Evolutionary conservation across 1,140 invertebrate species (phyloP), one percentile per base, ranked within the genome.

Genomic region (Meloidogyne hapla): DNA sequence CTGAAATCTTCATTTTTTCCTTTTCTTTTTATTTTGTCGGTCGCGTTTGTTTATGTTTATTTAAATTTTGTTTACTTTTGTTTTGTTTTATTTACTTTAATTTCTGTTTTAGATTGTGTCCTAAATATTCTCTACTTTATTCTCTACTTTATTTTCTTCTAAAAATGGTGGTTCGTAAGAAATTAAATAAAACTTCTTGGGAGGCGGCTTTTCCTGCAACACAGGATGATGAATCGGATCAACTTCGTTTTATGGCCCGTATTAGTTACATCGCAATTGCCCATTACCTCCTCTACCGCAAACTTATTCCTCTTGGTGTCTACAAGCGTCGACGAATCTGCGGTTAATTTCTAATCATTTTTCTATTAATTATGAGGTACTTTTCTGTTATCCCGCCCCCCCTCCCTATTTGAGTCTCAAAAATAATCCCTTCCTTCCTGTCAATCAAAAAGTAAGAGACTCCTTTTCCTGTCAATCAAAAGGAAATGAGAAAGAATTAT

Each of bases 231-330:
- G 56, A 78, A 45, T 12, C 6, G 18, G 61, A 78, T 63, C 67
- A 26, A 8, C 42, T 80, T 9, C 63, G 70, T 28, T 78, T 78
- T 62, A 42, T 78, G 23, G 80, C 77, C 3, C 77, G 77, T 13
- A 78, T 78, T 69, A 18, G 8, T 64, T 78, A 78, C 38, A 80
- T 78, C 33, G 68, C 77, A 21, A 21, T 78, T 28, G 77, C 77
- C n/a, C 42, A 78, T n/a, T 79, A 79, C 33, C 77, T 78, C 63
- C 45, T 78, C 6, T 62, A 81, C 48, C 77, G 77, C 0, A 66
- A 71, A 67, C 8, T 78, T 23, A 8, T 78, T 56, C 77, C 77
- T n/a, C 4, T 15, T 8, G 77, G 77, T 2, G 76, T 77, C 12
- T 77, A 56, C 40, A 77, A 77, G 9, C 73, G 73, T 64, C 76